Percentiles rank a stretch among this genome's conserved stretches.
These are phyloP conservation scores for Linepithema humile DNA, from an alignment of 1,140 invertebrate genomes.

Conservation along the genomic window DNA sequence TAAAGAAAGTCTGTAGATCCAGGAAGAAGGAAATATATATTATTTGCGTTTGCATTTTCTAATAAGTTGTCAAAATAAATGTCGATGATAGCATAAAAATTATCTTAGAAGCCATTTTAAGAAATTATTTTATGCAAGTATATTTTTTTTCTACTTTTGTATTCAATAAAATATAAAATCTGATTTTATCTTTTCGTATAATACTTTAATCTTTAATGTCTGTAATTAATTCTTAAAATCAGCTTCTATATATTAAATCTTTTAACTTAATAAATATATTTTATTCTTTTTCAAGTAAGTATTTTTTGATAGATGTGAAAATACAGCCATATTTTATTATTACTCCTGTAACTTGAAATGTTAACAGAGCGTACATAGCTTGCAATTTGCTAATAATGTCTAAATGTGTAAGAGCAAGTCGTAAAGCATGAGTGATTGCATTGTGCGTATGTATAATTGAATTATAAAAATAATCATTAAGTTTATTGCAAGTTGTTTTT, in stretches of 20 bases:
- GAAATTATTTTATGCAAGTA: neutral
- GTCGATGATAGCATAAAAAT: neutral
- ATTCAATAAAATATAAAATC: neutral
- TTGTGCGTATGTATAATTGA: neutral
- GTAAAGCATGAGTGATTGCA: neutral
- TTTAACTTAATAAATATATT: neutral
- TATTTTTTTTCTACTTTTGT: neutral
- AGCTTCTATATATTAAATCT: too few species aligned
- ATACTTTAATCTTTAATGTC: neutral
- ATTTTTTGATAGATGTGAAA: neutral
- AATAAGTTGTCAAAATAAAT: neutral
- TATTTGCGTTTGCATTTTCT: constrained; percentile 30
- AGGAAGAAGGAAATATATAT: neutral
- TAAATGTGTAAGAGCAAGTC: neutral
- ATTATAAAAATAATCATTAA: constrained; percentile 14
- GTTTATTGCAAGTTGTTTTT: neutral
- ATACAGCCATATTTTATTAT: neutral
- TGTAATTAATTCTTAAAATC: too few species aligned
- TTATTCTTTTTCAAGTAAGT: neutral
- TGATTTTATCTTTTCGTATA: neutral
- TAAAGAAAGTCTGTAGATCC: constrained; percentile 19
- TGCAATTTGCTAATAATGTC: constrained; percentile 17
- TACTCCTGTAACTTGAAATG: neutral
- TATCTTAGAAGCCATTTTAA: neutral
- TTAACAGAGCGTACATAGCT: constrained; percentile 12